Percentiles rank a stretch among this genome's conserved stretches.
These are phyloP conservation scores for Suricata suricatta DNA, from an alignment of 2,113 vertebrate species.

Conservation along the genomic window DNA sequence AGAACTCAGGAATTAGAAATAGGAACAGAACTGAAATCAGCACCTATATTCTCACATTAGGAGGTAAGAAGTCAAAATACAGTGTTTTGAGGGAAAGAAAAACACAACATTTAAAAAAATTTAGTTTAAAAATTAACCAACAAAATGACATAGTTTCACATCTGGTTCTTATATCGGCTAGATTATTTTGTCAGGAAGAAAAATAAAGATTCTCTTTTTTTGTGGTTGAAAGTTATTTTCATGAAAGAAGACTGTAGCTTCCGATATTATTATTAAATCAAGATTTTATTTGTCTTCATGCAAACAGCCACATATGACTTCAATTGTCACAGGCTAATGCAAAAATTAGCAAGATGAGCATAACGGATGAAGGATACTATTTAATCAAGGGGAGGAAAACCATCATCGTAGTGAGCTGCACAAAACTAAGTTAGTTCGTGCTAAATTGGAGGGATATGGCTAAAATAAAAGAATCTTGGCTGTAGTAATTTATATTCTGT, in stretches of 20 bases:
- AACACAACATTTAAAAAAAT: neutral
- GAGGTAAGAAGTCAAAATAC: neutral
- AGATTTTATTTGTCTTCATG: conserved; percentile 2
- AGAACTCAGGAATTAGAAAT: neutral
- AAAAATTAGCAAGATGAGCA: neutral
- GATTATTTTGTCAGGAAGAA: neutral
- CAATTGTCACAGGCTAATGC: neutral
- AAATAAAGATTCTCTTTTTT: conserved; percentile 17
- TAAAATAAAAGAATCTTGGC: neutral
- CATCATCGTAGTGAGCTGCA: neutral
- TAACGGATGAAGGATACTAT: neutral
- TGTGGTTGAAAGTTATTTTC: neutral
- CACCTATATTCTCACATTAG: neutral
- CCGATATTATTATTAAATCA: neutral
- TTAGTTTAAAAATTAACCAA: neutral
- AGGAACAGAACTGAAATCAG: neutral
- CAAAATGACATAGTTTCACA: neutral
- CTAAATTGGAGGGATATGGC: neutral
- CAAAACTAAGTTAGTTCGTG: neutral
- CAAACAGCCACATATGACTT: neutral
- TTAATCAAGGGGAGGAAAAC: neutral
- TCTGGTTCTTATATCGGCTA: neutral
- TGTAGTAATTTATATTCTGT: neutral
- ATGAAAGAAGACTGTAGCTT: neutral
- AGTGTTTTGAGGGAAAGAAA: neutral